These are phyloP conservation scores for Lottia gigantea DNA, from an alignment of 2,888 invertebrate genomes.

Conservation along the genomic window DNA sequence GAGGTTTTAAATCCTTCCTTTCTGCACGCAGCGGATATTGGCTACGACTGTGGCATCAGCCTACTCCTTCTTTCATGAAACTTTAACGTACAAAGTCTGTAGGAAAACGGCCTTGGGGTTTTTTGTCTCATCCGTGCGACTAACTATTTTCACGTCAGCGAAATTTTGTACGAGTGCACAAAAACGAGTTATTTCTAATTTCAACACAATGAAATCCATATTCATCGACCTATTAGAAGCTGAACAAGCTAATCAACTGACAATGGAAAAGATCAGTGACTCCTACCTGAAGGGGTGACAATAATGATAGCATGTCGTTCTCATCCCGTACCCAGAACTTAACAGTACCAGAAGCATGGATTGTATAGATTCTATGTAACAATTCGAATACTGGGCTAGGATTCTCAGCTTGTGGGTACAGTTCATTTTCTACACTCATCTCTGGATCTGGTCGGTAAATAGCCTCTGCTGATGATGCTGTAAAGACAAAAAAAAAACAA, in stretches of 20 bases:
- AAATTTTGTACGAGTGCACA: no score
- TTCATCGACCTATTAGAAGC: no score
- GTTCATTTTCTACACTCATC: constrained; percentile 41
- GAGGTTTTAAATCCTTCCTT: no score
- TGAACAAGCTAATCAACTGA: no score
- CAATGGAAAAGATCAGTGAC: not conserved
- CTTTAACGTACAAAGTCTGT: not conserved
- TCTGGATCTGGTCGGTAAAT: constrained; percentile 44
- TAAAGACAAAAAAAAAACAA: no score
- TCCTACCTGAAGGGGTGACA: constrained; percentile 39
- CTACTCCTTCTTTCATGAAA: not conserved
- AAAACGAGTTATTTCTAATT: no score
- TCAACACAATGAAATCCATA: no score
- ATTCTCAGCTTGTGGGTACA: constrained; percentile 49
- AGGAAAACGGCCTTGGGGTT: no score
- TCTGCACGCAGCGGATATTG: no score
- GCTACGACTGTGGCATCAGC: no score
- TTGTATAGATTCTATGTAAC: constrained; percentile 42
- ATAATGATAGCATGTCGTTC: constrained; percentile 43
- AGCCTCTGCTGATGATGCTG: constrained; percentile 28
- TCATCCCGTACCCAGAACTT: constrained; percentile 52
- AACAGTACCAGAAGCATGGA: constrained; percentile 43
- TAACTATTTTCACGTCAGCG: no score
- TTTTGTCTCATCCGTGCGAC: no score
- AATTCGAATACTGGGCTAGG: constrained; percentile 44